Evolutionary conservation across 2,888 invertebrate genomes (phyloP).

Genomic region (Octodonta nipae): DNA sequence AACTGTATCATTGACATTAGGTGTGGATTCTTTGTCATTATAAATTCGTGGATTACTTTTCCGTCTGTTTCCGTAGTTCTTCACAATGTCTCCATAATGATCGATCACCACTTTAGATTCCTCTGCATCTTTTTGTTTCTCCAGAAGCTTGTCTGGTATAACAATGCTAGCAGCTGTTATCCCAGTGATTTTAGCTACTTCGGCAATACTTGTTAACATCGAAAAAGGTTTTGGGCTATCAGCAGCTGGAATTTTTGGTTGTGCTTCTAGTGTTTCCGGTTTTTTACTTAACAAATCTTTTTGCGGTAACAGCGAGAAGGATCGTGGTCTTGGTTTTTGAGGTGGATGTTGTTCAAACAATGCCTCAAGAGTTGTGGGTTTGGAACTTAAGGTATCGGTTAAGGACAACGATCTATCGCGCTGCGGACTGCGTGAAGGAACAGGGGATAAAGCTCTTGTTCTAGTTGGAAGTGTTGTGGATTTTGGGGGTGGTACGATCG

Average conservation of each 20-base stretch:
- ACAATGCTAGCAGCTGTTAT: slow-evolving; percentile 30
- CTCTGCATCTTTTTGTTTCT: slow-evolving; percentile 40
- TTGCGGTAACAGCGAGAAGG: slow-evolving; percentile 19
- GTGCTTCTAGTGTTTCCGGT: neutral
- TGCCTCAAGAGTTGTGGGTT: neutral
- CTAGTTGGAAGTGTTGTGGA: slow-evolving; percentile 9
- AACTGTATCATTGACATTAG: too few species aligned
- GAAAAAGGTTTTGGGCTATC: slow-evolving; percentile 8
- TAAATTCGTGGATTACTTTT: slow-evolving; percentile 18
- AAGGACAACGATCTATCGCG: slow-evolving; percentile 6
- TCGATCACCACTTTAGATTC: slow-evolving; percentile 60
- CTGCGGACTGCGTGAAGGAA: slow-evolving; percentile 8
- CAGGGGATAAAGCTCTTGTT: slow-evolving; percentile 16
- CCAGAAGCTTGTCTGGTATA: slow-evolving; percentile 25
- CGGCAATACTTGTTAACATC: slow-evolving; percentile 18
- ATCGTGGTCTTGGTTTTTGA: slow-evolving; percentile 14
- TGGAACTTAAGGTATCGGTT: neutral
- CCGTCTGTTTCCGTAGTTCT: slow-evolving; percentile 44
- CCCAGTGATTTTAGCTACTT: slow-evolving; percentile 26
- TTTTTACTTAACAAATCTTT: slow-evolving; percentile 9
- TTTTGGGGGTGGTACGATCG: slow-evolving; percentile 10
- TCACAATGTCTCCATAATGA: slow-evolving; percentile 68
- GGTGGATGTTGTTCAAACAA: slow-evolving; percentile 5
- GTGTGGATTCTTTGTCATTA: slow-evolving; percentile 22
- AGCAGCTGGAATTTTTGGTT: slow-evolving; percentile 6